Percentiles rank a stretch among this genome's conserved stretches.
phyloP scores from a whole-genome alignment of 2,797 vertebrate species.

The Hypotaenidia philippensis region DNA sequence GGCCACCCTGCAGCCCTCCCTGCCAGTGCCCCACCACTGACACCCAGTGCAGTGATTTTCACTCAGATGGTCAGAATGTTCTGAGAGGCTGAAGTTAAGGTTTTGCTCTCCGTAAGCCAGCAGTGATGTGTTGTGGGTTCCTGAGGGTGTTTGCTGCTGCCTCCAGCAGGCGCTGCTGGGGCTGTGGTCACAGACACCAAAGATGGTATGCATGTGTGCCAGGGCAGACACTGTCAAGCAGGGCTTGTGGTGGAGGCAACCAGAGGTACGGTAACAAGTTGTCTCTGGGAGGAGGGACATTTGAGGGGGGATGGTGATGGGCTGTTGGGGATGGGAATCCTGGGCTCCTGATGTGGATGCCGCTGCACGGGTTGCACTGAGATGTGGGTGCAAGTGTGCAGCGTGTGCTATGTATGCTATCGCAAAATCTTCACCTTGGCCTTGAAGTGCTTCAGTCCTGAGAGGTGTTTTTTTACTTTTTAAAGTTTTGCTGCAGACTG shows the following conservation, averaged over 20 bases:
- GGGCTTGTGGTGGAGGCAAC: background rate
- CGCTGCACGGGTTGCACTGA: rapidly evolving
- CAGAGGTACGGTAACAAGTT: background rate
- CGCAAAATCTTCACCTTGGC: background rate
- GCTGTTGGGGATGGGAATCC: rapidly evolving
- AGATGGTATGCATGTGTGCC: rapidly evolving
- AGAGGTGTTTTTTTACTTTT: background rate
- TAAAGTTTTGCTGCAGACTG: rapidly evolving
- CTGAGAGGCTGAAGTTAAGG: background rate
- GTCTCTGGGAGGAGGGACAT: background rate
- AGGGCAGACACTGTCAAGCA: background rate
- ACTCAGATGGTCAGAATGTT: background rate
- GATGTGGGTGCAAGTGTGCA: rapidly evolving
- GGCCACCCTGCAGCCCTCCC: rapidly evolving
- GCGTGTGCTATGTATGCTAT: rapidly evolving
- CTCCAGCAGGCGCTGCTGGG: background rate
- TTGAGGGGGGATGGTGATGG: too few species aligned
- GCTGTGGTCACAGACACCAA: background rate
- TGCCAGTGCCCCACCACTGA: rapidly evolving
- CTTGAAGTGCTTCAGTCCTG: background rate
- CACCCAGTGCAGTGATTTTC: background rate
- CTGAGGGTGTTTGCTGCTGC: background rate
- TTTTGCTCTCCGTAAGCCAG: background rate
- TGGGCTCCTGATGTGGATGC: rapidly evolving
- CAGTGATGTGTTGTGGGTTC: background rate